Percentiles rank a stretch among this genome's conserved stretches.
phyloP scores from a whole-genome alignment of 2,888 invertebrate species.

The Lacanobia wlatinum region DNA sequence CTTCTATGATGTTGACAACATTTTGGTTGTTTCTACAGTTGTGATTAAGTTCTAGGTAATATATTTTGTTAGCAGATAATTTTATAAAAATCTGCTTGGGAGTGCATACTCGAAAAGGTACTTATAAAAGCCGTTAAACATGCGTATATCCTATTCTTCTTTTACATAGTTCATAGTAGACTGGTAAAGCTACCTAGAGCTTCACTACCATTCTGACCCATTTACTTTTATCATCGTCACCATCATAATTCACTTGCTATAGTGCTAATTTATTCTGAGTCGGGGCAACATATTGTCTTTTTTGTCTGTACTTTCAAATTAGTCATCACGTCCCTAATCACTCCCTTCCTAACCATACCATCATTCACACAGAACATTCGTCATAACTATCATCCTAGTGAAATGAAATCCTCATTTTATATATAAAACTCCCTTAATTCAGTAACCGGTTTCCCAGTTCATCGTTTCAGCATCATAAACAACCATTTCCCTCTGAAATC shows the following conservation, averaged over 20 bases:
- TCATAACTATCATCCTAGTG: not conserved
- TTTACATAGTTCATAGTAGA: too few relatives aligned
- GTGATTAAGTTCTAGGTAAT: not conserved
- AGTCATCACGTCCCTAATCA: not conserved
- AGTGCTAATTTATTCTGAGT: not conserved
- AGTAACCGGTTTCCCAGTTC: conserved; percentile 6
- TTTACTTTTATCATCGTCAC: not conserved
- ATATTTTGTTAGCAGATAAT: too few relatives aligned
- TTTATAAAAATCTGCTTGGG: too few relatives aligned
- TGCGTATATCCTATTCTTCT: too few relatives aligned
- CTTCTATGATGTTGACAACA: not conserved
- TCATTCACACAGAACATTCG: not conserved
- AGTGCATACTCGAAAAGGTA: too few relatives aligned
- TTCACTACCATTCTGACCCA: not conserved
- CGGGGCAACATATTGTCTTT: not conserved
- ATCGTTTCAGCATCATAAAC: conserved; percentile 33
- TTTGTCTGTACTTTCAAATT: not conserved
- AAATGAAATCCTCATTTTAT: not conserved
- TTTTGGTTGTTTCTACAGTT: not conserved
- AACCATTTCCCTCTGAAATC: conserved; percentile 32
- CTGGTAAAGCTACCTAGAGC: too few relatives aligned
- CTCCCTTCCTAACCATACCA: not conserved
- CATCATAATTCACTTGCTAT: not conserved
- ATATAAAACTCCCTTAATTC: not conserved
- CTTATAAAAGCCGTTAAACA: too few relatives aligned